Base-by-base conservation (phyloP, 2,888 invertebrate genomes). In the Plusia festucae region DNA sequence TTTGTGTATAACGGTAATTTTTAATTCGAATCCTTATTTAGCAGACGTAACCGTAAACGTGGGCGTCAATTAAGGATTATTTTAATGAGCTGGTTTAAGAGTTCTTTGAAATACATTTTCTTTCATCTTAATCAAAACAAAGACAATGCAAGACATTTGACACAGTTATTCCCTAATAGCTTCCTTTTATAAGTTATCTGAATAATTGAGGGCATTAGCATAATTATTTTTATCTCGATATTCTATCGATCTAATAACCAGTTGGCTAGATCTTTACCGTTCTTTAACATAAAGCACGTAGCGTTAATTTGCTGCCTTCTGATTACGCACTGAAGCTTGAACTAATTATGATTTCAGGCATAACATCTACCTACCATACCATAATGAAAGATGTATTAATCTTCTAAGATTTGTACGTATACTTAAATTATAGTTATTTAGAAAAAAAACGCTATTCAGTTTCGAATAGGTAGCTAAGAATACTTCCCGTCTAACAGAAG, bases 1-100 rank as follows among this genome's bases (percentile, higher is more conserved):
- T 70, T 78, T 69, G 58, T 62, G 20, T 9, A 18, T 67, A 85
- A 68, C 86, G 84, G 86, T 84, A 76, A 68, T 77, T 83, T 81
- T 79, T 74, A 69, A 79, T 83, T 78, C 62, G 46, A 74, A 83
- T 85, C 87, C 76, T 82, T 83, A 82, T 84, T 81, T 76, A 66
- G 79, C 60, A 73, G 61, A 76, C 67, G 59, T 76, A 73, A 68
- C 78, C 73, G 68, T 82, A 82, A 80, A 82, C 73, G 72, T 70
- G 71, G 75, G 66, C 60, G 57, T 70, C 68, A 86, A 86, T 85
- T 85, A 83, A 79, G 78, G 63, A 82, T 78, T 77, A 73, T 82
- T 73, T 80, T 78, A 82, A 82, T 83, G 70, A 76, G 67, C 68
- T 51, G 69, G 54, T 66, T 60, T 40, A 6, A n/a, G 66, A 63